Percentiles rank a stretch among this genome's conserved stretches.
phyloP scores from a whole-genome alignment of 2,888 invertebrate species.

The Lepidochrysops patricia region DNA sequence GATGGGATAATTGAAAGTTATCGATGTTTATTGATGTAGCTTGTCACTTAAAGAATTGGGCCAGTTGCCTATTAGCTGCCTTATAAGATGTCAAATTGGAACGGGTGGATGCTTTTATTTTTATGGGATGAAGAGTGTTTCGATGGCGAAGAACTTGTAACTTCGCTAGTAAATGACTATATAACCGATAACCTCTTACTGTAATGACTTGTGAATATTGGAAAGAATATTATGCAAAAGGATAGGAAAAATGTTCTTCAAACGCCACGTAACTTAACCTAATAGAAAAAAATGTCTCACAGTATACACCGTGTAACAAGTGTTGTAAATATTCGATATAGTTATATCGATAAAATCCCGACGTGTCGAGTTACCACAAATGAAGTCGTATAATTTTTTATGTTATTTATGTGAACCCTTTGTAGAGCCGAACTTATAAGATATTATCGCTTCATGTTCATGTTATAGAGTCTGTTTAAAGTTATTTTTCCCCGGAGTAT shows the following conservation, averaged over 20 bases:
- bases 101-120: not conserved
- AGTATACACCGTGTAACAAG: not conserved
- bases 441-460: not conserved
- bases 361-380: constrained; percentile 13
- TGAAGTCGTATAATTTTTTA: constrained; percentile 43
- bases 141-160: too few relatives aligned
- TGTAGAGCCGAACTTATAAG: constrained; percentile 28
- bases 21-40: not conserved
- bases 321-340: not conserved
- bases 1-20: not conserved
- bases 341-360: not conserved
- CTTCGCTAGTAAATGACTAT: too few relatives aligned
- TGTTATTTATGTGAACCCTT: constrained; percentile 54
- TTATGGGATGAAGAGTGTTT: too few relatives aligned
- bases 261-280: too few relatives aligned
- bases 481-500: not conserved
- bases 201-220: too few relatives aligned
- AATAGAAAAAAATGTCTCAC: not conserved
- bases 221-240: too few relatives aligned
- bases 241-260: too few relatives aligned
- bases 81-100: not conserved
- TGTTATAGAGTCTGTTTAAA: not conserved
- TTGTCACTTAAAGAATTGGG: not conserved
- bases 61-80: not conserved
- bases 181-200: too few relatives aligned